These are phyloP conservation scores for Enteromius anoplus DNA, from an alignment of 2,797 vertebrate genomes.

Conservation along the genomic window DNA sequence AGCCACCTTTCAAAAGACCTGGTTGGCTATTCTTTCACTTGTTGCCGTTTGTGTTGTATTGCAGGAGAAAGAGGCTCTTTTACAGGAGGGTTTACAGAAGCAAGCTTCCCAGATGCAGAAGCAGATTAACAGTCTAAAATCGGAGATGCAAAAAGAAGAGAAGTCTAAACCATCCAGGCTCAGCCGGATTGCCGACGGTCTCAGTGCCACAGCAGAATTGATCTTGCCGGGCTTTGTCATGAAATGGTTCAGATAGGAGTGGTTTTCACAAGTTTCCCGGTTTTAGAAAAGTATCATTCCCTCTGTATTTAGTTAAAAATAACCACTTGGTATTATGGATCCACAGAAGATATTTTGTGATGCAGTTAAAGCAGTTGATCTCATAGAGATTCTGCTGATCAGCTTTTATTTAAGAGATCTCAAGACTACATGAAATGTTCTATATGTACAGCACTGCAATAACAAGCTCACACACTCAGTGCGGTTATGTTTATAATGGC, in stretches of 20 bases:
- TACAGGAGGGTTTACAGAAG: conserved; percentile 4
- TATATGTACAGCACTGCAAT: neutral
- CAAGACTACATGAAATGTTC: neutral
- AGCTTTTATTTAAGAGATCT: neutral
- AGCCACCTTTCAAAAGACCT: neutral
- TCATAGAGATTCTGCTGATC: conserved; percentile 9
- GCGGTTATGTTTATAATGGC: neutral
- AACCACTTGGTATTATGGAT: neutral
- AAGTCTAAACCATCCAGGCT: conserved; percentile 19
- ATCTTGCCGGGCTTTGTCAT: neutral
- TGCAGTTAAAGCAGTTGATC: neutral
- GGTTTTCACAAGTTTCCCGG: neutral
- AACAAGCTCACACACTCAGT: neutral
- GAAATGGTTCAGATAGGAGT: neutral
- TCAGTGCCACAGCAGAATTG: neutral
- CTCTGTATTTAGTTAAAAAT: neutral
- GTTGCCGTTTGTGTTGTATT: conserved; percentile 28
- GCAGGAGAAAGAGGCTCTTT: conserved; percentile 43
- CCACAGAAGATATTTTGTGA: neutral
- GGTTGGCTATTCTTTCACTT: neutral
- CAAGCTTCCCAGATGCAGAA: conserved; percentile 26
- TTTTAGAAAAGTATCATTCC: neutral
- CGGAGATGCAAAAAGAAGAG: conserved; percentile 1
- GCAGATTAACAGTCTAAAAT: conserved; percentile 37
- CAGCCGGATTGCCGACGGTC: neutral